A percentile compares a stretch with the other conserved stretches of the same genome.
phyloP scores from a whole-genome alignment of 2,113 vertebrate species.

The Odontophorus gujanensis region DNA sequence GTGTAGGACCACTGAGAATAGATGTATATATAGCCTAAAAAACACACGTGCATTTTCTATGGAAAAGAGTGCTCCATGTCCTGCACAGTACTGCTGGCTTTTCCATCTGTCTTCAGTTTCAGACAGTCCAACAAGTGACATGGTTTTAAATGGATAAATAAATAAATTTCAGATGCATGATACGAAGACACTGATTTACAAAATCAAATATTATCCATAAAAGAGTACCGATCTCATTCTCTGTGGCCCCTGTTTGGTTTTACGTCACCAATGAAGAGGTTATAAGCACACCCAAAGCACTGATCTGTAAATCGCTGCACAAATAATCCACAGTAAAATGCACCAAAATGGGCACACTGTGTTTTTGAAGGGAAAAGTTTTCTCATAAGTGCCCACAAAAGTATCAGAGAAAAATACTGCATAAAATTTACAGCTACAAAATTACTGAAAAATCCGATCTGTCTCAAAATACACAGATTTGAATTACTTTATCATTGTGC shows the following conservation, averaged over 20 bases:
- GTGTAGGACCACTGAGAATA: not conserved
- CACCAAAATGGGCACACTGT: not conserved
- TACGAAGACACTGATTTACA: not conserved
- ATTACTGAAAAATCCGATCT: not conserved
- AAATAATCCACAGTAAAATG: not conserved
- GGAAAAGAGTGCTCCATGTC: not conserved
- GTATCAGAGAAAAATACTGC: not conserved
- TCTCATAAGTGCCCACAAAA: not conserved
- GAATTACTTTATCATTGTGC: constrained; percentile 21
- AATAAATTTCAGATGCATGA: not conserved
- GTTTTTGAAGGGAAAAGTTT: not conserved
- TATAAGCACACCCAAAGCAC: not conserved
- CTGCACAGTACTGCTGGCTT: not conserved
- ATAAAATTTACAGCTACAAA: constrained; percentile 13
- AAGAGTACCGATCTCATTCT: not conserved
- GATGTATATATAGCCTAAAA: not conserved
- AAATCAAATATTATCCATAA: not conserved
- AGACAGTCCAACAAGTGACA: not conserved
- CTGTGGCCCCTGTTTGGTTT: not conserved
- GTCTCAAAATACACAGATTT: constrained; percentile 1
- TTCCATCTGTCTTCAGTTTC: not conserved
- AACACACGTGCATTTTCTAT: not conserved
- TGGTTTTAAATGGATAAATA: not conserved
- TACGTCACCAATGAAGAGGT: not conserved
- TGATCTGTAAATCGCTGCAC: not conserved